phyloP scores from a whole-genome alignment of 2,888 invertebrate genomes.

The Acrobasis suavella region DNA sequence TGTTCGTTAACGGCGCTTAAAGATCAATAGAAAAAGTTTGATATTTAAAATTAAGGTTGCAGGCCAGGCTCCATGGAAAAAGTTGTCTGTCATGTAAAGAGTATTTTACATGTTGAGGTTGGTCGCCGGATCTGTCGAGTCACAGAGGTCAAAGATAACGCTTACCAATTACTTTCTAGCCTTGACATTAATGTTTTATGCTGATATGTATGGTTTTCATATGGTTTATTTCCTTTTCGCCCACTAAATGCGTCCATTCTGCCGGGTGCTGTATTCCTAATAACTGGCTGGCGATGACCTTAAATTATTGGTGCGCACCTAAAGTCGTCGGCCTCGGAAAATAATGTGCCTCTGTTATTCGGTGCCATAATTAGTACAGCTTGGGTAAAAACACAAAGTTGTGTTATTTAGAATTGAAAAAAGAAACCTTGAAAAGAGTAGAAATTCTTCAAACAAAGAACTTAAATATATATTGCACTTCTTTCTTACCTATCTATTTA shows the following conservation, averaged over 20 bases:
- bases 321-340: constrained; percentile 4
- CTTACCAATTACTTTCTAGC: constrained; percentile 48
- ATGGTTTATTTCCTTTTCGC: neutral
- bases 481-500: neutral
- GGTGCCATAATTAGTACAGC: constrained; percentile 7
- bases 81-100: neutral
- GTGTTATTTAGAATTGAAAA: neutral
- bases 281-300: constrained; percentile 23
- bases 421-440: neutral
- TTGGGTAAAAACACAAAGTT: neutral
- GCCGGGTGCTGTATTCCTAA: neutral
- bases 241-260: neutral
- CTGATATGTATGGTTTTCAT: constrained; percentile 4
- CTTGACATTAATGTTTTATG: constrained; percentile 47
- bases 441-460: neutral
- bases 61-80: too few relatives aligned
- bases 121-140: constrained; percentile 19
- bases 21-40: too few relatives aligned
- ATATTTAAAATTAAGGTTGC: too few relatives aligned
- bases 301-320: constrained; percentile 23
- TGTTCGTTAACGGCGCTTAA: too few relatives aligned
- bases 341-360: constrained; percentile 8
- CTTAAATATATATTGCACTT: neutral
- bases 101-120: constrained; percentile 2
- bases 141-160: constrained; percentile 40